A percentile compares a stretch with the other conserved stretches of the same genome.
Conservation (phyloP, 2,113 vertebrate species). For the Nerophis ophidion region DNA sequence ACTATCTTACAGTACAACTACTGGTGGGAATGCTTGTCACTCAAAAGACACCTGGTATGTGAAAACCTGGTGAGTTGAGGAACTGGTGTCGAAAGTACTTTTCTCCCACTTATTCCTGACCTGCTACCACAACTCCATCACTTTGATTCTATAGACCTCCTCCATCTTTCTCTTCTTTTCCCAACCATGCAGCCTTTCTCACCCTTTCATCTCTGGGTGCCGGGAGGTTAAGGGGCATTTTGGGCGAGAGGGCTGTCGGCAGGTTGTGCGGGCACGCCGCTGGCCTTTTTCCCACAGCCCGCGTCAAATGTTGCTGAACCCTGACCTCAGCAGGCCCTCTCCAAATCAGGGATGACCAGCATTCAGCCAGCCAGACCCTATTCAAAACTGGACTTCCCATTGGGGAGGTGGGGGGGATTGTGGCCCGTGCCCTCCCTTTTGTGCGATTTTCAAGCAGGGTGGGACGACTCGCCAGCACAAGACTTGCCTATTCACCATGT, state of each 20-base stretch:
- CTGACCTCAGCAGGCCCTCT: constrained; percentile 68
- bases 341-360: constrained; percentile 56
- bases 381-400: constrained; percentile 63
- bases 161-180: constrained; percentile 53
- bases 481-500: constrained; percentile 74
- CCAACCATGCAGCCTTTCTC: constrained; percentile 59
- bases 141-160: constrained; percentile 59
- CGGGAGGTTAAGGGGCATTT: constrained; percentile 66
- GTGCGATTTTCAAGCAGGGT: constrained; percentile 68
- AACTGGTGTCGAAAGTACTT: no score
- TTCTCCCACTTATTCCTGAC: no score
- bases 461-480: constrained; percentile 64
- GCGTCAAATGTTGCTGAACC: constrained; percentile 71
- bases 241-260: constrained; percentile 64
- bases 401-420: constrained; percentile 57
- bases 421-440: constrained; percentile 63
- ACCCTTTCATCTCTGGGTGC: constrained; percentile 54
- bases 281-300: constrained; percentile 72
- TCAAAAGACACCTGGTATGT: no score
- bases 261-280: constrained; percentile 69
- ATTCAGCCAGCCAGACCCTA: constrained; percentile 67
- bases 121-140: neutral
- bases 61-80: no score
- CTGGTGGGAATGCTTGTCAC: no score
- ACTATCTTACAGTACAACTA: no score